A percentile compares a stretch with the other conserved stretches of the same genome.
Evolutionary conservation across 2,888 invertebrate genomes (phyloP).

Genomic region (Leucophenga montana): DNA sequence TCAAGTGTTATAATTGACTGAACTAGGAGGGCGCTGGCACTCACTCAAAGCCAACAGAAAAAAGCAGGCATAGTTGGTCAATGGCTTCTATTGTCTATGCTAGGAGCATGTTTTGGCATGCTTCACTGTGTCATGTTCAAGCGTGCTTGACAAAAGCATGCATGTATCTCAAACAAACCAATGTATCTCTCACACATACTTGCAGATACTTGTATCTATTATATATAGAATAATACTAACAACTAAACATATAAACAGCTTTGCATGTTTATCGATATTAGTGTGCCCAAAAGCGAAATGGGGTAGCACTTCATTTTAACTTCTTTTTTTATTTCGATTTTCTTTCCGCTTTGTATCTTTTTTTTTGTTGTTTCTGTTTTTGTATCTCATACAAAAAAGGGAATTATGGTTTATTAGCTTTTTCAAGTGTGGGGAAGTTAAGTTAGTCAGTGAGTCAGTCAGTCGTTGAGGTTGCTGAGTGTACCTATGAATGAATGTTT

Average conservation of each 20-base stretch:
- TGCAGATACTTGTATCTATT: no score
- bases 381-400: neutral
- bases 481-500: neutral
- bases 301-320: neutral
- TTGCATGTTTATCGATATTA: constrained; percentile 22
- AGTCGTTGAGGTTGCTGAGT: constrained; percentile 31
- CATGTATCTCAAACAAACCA: no score
- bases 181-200: no score
- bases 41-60: no score
- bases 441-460: constrained; percentile 16
- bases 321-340: no score
- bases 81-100: constrained; percentile 23
- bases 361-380: no score
- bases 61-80: constrained; percentile 10
- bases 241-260: neutral
- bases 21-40: neutral
- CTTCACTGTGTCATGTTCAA: constrained; percentile 28
- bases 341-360: no score
- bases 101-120: constrained; percentile 16
- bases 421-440: constrained; percentile 7
- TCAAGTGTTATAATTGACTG: constrained; percentile 16
- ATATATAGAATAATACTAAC: no score
- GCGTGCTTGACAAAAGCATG: constrained; percentile 21
- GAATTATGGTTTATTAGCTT: constrained; percentile 53
- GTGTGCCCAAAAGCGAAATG: neutral